Base-by-base conservation (phyloP, 2,888 invertebrate genomes). In the Drosophila pegasa region DNA sequence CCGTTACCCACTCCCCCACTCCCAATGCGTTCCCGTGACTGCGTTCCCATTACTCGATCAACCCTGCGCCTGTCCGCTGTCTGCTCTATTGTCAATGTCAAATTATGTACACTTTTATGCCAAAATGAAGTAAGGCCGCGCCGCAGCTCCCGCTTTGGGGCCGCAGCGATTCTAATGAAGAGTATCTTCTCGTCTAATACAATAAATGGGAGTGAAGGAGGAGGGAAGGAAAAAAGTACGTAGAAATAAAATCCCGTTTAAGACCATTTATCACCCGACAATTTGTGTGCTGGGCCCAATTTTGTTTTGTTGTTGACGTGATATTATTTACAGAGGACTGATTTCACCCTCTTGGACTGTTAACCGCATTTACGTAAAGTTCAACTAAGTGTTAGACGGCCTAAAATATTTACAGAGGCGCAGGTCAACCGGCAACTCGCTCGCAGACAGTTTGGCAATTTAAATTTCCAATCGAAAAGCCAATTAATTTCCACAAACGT, bases 241-340 rank as follows among this genome's bases (percentile, higher is more conserved):
- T 12, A 9, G 59, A 89, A 91, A 88, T 87, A 90, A 91, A 92
- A 92, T 92, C 91, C 90, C 90, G 92, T 90, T 91, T 92, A 91
- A 91, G 91, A 88, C 91, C 90, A 92, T 92, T 91, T 91, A 92
- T 92, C 92, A 92, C 90, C 71, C 80, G 71, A 86, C 71, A 87
- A 82, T 82, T 82, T 87, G 87, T 84, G 60, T 25, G 43, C n/a
- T 52, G 61, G 57, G 67, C 66, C 63, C 72, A 71, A 82, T 80
- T 77, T 70, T 54, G 71, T 70, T 68, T 69, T 70, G 67, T 38
- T 52, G 79, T 70, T 79, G 82, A 83, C 86, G 79, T 88, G 78
- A 78, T 82, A 88, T 83, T 83, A 83, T 88, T 83, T 83, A 83
- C 83, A 83, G 76, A 86, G 83, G 83, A 83, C 88, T 88, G 83